Evolutionary conservation across 2,797 vertebrate genomes (phyloP), one percentile per base, ranked within the genome.

Genomic region (Coregonus suidteri): DNA sequence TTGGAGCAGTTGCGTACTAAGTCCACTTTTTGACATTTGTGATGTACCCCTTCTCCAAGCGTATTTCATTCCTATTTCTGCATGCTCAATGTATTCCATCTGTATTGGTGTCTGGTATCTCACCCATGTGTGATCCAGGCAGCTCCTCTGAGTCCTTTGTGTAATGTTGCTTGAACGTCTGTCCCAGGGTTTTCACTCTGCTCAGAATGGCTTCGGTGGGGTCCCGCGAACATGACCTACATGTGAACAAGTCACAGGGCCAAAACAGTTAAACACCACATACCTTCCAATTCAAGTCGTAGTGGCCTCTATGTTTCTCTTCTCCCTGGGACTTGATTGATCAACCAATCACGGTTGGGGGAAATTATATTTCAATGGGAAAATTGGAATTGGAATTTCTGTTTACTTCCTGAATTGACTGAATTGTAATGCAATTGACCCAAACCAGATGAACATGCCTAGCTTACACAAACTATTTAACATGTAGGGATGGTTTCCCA

Each of bases 111-210:
- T 35, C 15, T 35, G 35, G 35, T 37, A 18, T 0, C 2, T 34
- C 82, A 91, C 98, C 98, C 86, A 99, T 92, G 14, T 99, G 98
- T 70, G 96, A 96, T 73, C 96, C 97, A 0, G 96, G 93, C 59
- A 96, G 93, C 71, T 97, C 95, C 75, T 95, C 96, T 0, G 95
- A 95, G 81, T 96, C 93, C 14, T 93, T 95, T 71, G 96, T 97
- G 91, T 99, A 99, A 81, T 95, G 94, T 73, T 94, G 93, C 77
- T 97, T 97, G 85, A 99, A 99, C 4, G 81, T 92, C 68, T 96
- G 95, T 53, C 97, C 97, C 66, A 98, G 93, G 0, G 90, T 92
- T 89, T 95, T 97, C 41, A 99, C 93, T 68, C 94, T 91, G 82
- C 84, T 91, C 85, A 92, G 34, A 35, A 99, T 91, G 70, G 92